Evolutionary conservation across 37 sponge, comb jelly and placozoan species (phyloP).

Genomic region (Oscarella lobularis): DNA sequence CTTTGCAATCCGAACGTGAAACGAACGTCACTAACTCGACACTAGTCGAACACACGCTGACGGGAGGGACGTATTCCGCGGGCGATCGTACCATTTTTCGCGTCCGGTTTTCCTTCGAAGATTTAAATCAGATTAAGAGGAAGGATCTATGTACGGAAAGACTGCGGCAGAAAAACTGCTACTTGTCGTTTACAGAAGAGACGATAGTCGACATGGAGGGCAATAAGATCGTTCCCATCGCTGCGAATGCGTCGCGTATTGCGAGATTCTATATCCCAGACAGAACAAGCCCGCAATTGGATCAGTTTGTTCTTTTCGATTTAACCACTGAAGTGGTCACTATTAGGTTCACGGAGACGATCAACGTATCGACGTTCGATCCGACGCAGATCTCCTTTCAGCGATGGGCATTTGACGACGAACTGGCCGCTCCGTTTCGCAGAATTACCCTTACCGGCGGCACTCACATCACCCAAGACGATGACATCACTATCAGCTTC

Average conservation of each 20-base stretch:
- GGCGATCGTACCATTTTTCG: slow-evolving; percentile 37
- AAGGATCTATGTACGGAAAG: slow-evolving; percentile 58
- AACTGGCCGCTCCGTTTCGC: slow-evolving; percentile 8
- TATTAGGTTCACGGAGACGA: slow-evolving; percentile 73
- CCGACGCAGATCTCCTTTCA: slow-evolving; percentile 69
- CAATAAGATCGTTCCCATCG: slow-evolving; percentile 18
- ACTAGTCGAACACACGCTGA: slow-evolving; percentile 26
- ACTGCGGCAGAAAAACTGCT: slow-evolving; percentile 41
- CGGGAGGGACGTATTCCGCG: slow-evolving; percentile 28
- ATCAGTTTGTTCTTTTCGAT: slow-evolving; percentile 37
- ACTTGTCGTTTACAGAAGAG: slow-evolving; percentile 30
- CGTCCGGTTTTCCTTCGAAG: slow-evolving; percentile 27
- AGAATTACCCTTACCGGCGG: slow-evolving; percentile 50
- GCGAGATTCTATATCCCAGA: slow-evolving; percentile 55
- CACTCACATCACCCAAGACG: slow-evolving; percentile 27
- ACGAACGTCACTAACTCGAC: slow-evolving; percentile 9
- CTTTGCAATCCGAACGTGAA: slow-evolving; percentile 16
- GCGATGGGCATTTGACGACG: slow-evolving; percentile 58
- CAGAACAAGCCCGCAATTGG: slow-evolving; percentile 40
- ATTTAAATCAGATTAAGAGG: slow-evolving; percentile 64
- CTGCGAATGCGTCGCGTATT: slow-evolving; percentile 2
- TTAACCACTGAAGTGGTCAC: slow-evolving; percentile 39
- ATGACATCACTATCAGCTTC: slow-evolving; percentile 64
- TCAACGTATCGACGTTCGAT: slow-evolving; percentile 64
- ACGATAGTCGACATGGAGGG: slow-evolving; percentile 58